phyloP scores from a whole-genome alignment of 2,797 vertebrate species.

The Botia almorhae region DNA sequence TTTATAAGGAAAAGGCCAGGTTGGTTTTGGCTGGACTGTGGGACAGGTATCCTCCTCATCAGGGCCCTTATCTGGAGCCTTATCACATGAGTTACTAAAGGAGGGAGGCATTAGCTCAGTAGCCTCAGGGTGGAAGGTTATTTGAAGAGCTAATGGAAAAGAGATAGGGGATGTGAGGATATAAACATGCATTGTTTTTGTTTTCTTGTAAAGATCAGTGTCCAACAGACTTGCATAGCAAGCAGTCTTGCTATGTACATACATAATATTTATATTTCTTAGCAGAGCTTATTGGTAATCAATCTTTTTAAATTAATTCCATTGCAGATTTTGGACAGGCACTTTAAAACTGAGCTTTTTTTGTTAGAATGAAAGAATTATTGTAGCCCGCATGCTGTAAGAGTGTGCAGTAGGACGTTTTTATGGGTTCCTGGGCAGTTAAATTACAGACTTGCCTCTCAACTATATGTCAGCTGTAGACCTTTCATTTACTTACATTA shows the following conservation, averaged over 20 bases:
- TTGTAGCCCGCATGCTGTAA: no score
- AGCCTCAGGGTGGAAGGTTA: constrained; percentile 29
- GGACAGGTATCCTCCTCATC: constrained; percentile 37
- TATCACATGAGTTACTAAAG: constrained; percentile 24
- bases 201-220: background rate
- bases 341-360: background rate
- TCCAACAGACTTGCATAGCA: background rate
- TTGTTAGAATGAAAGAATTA: no score
- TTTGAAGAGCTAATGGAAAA: constrained; percentile 2
- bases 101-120: constrained; percentile 22
- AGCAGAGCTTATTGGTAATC: background rate
- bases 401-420: no score
- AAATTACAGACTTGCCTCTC: no score
- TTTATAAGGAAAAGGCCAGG: constrained; percentile 16
- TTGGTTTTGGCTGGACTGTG: constrained; percentile 18
- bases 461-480: no score
- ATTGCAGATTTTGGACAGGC: background rate
- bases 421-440: no score
- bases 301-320: background rate
- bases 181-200: background rate
- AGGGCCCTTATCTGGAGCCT: constrained; percentile 33
- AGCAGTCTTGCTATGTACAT: background rate
- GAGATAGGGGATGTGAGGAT: background rate
- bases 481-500: no score
- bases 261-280: background rate